phyloP scores from a whole-genome alignment of 2,113 vertebrate species.

The Galbula dea region DNA sequence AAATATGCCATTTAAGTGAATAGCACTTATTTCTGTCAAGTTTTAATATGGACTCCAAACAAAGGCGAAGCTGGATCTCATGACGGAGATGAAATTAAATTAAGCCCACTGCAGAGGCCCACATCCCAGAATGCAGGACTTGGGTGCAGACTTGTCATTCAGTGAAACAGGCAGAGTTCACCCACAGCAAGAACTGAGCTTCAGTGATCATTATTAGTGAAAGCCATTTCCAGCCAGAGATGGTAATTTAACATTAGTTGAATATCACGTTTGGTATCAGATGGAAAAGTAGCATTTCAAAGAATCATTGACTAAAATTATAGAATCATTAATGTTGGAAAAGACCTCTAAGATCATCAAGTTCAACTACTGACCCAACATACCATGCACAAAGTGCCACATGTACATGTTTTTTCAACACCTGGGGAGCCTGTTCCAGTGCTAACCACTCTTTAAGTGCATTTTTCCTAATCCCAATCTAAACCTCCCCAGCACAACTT shows the following conservation, averaged over 20 bases:
- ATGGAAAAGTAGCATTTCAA: neutral
- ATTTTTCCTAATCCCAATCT: too few species aligned
- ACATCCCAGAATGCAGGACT: neutral
- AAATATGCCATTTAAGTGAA: neutral
- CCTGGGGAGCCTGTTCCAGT: too few species aligned
- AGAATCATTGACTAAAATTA: too few species aligned
- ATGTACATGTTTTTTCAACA: too few species aligned
- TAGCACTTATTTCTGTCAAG: neutral
- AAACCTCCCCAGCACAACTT: too few species aligned
- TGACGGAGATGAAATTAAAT: neutral
- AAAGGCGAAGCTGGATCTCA: neutral
- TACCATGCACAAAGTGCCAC: too few species aligned
- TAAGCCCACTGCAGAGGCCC: neutral
- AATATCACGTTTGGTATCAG: neutral
- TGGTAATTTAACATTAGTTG: neutral
- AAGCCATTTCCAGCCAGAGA: neutral
- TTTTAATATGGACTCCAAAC: neutral
- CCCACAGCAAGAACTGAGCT: neutral
- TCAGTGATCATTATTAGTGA: neutral
- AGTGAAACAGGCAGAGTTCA: neutral
- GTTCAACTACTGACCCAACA: too few species aligned
- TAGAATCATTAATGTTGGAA: too few species aligned
- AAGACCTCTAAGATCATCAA: too few species aligned
- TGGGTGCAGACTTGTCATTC: neutral
- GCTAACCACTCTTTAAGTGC: too few species aligned